Evolutionary conservation across 2,888 invertebrate species (phyloP), one percentile per base, ranked within the genome.

Genomic region (Agriopis aurantiaria): DNA sequence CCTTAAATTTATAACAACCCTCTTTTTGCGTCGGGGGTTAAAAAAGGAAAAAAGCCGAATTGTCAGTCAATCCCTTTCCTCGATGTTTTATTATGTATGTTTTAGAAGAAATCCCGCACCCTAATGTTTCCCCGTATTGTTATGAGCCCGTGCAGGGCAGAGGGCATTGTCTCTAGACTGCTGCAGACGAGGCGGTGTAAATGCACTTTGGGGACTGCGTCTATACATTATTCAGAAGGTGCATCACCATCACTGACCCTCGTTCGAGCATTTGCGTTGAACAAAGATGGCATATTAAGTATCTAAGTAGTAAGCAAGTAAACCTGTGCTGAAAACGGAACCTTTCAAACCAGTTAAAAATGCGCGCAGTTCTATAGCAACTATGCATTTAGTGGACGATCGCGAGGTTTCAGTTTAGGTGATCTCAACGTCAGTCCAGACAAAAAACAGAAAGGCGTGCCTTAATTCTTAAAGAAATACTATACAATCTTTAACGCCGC

Each of bases 101-200:
- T 64, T 67, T 67, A 58, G 60, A 41, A 67, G 61, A 71, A 68
- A 62, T 71, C 71, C 67, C 69, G 71, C 70, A 73, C 70, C 73
- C 71, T 14, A 51, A 57, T 48, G 53, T 59, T 59, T 53, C 58
- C 56, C 14, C 10, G 55, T 68, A 62, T 72, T 68, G 63, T 66
- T 72, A 46, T 52, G 52, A 46, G n/a, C 40, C 51, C 58, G 46
- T 52, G 57, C 56, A 63, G 66, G 64, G 51, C 65, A 72, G 59
- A 58, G 71, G 67, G 66, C 70, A 71, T 55, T 67, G 66, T 55
- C 55, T 66, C 49, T n/a, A 62, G 48, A 49, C 79, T 82, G 85
- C 89, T 87, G 85, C 91, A 91, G 91, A 89, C 91, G 84, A 71
- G 64, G 75, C 74, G 84, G 83, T 91, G 91, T 91, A 88, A 91